Evolutionary conservation across 2,888 invertebrate species (phyloP), one percentile per base, ranked within the genome.

Genomic region (Campaea margaritaria): DNA sequence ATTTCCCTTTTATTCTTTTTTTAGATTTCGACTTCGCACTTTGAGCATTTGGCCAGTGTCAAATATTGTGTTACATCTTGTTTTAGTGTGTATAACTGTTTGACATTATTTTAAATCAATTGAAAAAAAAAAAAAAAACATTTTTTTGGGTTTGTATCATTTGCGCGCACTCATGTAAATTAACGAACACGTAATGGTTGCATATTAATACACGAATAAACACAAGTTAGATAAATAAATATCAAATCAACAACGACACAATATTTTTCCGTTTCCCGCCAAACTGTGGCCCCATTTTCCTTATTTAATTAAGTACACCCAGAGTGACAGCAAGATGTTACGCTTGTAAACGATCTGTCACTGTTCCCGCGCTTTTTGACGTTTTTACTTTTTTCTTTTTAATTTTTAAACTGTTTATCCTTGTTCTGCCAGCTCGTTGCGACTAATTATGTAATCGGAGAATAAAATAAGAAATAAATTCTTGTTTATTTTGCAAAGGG

Each of bases 331-430:
- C 65, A 36, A 46, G 85, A 87, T 84, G 82, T 84, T 66, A 75
- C 72, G 74, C 69, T 28, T 90, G 91, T 89, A 86, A 89, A 83
- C 88, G 82, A 90, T 89, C 90, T 90, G 91, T 91, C 89, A 89
- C 78, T 67, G 58, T 66, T 67, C 61, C 69, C 75, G 67, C 71
- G 61, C 55, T 65, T 70, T 69, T 65, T 68, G 41, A 44, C 31
- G 9, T 7, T 31, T 31, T 55, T 39, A 16, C 31, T 42, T 53
- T 62, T 79, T 83, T 81, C 81, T 81, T 73, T 71, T 75, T 73
- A 66, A 69, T 69, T 75, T 75, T 70, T 68, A 72, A 75, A 65
- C 64, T 74, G 73, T 78, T 83, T 77, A 76, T 78, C 75, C 73
- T 74, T 82, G 76, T 83, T 78, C 68, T 69, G 67, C 64, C 75